These are phyloP conservation scores for Venustaconcha ellipsiformis DNA, from an alignment of 1,140 invertebrate genomes.

Conservation along the genomic window DNA sequence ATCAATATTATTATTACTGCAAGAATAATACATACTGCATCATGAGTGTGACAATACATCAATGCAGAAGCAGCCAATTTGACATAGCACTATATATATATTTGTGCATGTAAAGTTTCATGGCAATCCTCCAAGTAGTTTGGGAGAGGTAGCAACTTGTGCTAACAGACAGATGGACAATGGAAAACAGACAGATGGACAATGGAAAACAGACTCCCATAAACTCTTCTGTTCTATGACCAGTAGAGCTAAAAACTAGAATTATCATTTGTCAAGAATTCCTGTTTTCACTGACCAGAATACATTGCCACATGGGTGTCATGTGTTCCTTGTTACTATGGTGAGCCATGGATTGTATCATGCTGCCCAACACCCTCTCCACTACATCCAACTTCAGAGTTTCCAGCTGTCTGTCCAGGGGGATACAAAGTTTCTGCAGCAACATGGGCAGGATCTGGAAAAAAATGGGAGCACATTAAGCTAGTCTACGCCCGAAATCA, in stretches of 20 bases:
- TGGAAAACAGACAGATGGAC: not conserved
- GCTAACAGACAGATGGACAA: not conserved
- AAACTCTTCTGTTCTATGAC: not conserved
- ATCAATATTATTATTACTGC: no score
- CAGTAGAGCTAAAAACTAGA: not conserved
- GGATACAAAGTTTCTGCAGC: conserved; percentile 48
- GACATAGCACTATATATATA: no score
- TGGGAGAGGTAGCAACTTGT: no score
- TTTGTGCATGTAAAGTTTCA: no score
- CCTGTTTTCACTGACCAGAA: conserved; percentile 50
- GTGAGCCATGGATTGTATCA: conserved; percentile 46
- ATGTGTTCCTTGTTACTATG: conserved; percentile 47
- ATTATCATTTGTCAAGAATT: not conserved
- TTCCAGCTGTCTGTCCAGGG: conserved; percentile 14
- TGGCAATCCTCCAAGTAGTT: no score
- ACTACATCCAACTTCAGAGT: conserved; percentile 40
- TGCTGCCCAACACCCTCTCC: conserved; percentile 35
- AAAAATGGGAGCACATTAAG: not conserved
- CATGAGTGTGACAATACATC: no score
- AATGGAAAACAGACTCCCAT: not conserved
- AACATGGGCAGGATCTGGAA: conserved; percentile 55
- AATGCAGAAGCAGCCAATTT: no score
- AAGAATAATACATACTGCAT: no score
- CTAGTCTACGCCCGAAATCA: not conserved
- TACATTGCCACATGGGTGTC: conserved; percentile 43